These are phyloP conservation scores for Amyelois transitella DNA, from an alignment of 1,140 invertebrate species.

Conservation along the genomic window DNA sequence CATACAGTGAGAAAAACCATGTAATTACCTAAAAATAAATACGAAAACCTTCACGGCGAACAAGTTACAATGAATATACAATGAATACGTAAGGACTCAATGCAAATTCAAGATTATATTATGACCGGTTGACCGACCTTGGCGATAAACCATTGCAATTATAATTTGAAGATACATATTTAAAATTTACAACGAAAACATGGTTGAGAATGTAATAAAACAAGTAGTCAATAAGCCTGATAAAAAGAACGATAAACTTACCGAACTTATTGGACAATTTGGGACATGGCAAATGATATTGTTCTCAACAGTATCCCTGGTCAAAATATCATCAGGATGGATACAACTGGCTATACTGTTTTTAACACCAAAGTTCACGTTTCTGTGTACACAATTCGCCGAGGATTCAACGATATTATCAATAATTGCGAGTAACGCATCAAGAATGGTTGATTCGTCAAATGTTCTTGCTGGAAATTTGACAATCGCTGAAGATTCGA, in stretches of 20 bases:
- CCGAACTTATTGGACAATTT: slow-evolving; percentile 68
- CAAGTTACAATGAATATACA: too few relatives aligned
- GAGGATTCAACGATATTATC: background rate
- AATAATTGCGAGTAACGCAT: slow-evolving; percentile 11
- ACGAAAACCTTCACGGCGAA: too few relatives aligned
- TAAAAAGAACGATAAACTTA: slow-evolving; percentile 45
- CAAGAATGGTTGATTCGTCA: slow-evolving; percentile 9
- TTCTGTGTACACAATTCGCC: slow-evolving; percentile 32
- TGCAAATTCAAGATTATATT: too few relatives aligned
- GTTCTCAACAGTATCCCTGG: slow-evolving; percentile 65
- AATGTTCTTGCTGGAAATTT: background rate
- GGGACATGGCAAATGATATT: slow-evolving; percentile 76
- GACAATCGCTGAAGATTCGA: slow-evolving; percentile 25
- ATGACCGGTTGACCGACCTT: too few relatives aligned
- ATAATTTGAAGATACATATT: background rate
- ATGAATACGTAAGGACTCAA: too few relatives aligned
- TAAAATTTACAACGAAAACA: slow-evolving; percentile 14
- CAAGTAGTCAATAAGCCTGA: slow-evolving; percentile 14
- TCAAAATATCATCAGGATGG: slow-evolving; percentile 76
- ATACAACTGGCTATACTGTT: slow-evolving; percentile 75
- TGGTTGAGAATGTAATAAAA: slow-evolving; percentile 32
- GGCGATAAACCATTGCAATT: too few relatives aligned
- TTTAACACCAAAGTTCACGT: slow-evolving; percentile 38
- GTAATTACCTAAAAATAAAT: too few relatives aligned
- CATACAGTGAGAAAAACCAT: too few relatives aligned